phyloP scores from a whole-genome alignment of 2,797 vertebrate genomes.

The Mionectes olivaceus region DNA sequence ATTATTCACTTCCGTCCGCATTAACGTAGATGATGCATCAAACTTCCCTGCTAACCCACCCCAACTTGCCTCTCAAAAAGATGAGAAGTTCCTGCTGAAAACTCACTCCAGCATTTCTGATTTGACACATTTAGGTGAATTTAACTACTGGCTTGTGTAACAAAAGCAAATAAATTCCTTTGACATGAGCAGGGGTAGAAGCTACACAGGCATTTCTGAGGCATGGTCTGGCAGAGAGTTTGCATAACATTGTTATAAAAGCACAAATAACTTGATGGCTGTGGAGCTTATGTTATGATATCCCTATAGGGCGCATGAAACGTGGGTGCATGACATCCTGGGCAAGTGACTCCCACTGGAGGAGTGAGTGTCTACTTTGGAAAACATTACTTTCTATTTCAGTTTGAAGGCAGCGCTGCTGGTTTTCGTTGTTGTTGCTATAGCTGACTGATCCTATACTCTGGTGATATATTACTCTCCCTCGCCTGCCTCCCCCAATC shows the following conservation, averaged over 20 bases:
- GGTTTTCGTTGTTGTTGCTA: slow-evolving; percentile 8
- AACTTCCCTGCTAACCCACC: neutral
- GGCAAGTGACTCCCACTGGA: neutral
- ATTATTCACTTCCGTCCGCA: neutral
- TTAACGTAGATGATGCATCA: neutral
- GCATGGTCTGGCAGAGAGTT: neutral
- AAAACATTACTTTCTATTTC: slow-evolving; percentile 29
- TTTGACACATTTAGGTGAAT: neutral
- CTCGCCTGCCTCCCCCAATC: slow-evolving; percentile 14
- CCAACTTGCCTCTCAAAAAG: neutral
- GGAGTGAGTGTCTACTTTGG: neutral
- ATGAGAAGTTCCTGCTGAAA: neutral
- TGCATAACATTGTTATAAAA: neutral
- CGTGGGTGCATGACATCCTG: neutral
- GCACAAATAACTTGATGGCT: neutral
- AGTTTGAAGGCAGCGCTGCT: neutral
- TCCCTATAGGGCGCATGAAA: neutral
- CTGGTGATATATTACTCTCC: slow-evolving; percentile 15
- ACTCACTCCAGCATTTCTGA: neutral
- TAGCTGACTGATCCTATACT: slow-evolving; percentile 32
- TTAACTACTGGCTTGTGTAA: neutral
- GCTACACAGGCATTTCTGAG: neutral
- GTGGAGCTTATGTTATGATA: neutral
- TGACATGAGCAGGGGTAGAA: neutral
- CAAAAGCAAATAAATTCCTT: neutral